Percentiles rank a stretch among this genome's conserved stretches.
Conservation (phyloP, 2,797 vertebrate species). For the Sciurus vulgaris region DNA sequence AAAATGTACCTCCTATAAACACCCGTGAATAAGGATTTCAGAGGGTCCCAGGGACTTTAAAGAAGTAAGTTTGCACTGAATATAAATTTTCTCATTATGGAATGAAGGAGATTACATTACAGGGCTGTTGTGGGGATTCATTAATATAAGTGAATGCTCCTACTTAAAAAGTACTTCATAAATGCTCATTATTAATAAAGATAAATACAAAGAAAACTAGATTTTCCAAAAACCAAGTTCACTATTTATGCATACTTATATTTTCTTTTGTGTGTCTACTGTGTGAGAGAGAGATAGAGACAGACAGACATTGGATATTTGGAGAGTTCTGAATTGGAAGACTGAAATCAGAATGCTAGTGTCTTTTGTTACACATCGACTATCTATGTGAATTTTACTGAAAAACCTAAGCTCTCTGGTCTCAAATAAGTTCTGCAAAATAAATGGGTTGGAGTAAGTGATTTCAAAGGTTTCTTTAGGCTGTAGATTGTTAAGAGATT, state of each 20-base stretch:
- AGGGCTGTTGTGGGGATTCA: background rate
- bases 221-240: background rate
- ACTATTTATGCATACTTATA: background rate
- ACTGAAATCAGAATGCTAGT: background rate
- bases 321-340: background rate
- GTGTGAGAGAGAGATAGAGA: too few species aligned
- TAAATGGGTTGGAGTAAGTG: background rate
- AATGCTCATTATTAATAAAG: background rate
- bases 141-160: background rate
- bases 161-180: background rate
- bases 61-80: background rate
- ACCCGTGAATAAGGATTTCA: background rate
- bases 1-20: background rate
- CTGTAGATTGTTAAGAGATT: background rate
- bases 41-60: background rate
- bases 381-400: constrained; percentile 8
- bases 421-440: background rate
- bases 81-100: background rate
- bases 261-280: too few species aligned
- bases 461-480: constrained; percentile 19
- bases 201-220: background rate
- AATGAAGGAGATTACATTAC: background rate
- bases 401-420: background rate
- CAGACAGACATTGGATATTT: background rate
- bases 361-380: background rate